phyloP scores from a whole-genome alignment of 2,797 vertebrate species.

The Galago senegalensis region DNA sequence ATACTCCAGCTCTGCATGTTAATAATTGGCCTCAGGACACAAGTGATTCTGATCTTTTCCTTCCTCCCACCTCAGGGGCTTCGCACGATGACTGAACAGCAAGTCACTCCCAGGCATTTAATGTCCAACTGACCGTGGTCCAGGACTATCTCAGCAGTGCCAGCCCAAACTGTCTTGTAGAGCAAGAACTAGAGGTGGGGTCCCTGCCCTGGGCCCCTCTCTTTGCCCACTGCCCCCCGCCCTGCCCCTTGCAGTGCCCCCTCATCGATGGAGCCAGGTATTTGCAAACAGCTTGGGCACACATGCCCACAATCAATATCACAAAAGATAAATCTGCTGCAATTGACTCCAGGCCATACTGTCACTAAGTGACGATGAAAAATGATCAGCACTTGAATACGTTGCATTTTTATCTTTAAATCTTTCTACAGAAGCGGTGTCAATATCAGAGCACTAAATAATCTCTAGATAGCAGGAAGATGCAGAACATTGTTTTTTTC shows the following conservation, averaged over 20 bases:
- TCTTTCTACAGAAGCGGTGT: constrained; percentile 89
- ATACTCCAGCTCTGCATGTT: background rate
- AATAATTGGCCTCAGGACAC: background rate
- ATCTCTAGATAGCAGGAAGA: constrained; percentile 88
- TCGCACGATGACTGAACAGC: background rate
- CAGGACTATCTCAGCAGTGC: background rate
- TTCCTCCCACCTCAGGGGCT: background rate
- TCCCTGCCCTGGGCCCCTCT: rapidly evolving
- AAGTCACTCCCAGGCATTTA: background rate
- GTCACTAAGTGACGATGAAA: constrained; percentile 90
- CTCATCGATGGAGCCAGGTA: constrained; percentile 18
- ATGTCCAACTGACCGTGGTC: background rate
- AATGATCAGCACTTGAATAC: constrained; percentile 88
- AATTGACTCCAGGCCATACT: constrained; percentile 87
- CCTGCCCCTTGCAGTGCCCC: constrained; percentile 13
- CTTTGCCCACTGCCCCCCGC: background rate
- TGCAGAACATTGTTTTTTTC: constrained; percentile 73
- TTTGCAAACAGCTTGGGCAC: constrained; percentile 79
- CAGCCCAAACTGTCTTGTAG: background rate
- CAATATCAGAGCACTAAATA: constrained; percentile 90
- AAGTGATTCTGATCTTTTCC: background rate
- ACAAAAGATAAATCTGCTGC: constrained; percentile 90
- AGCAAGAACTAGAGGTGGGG: background rate
- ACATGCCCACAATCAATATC: constrained; percentile 87
- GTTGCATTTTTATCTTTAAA: constrained; percentile 89